A percentile compares a stretch with the other conserved stretches of the same genome.
Conservation (phyloP, 2,888 invertebrate species). For the Incurvaria masculella region DNA sequence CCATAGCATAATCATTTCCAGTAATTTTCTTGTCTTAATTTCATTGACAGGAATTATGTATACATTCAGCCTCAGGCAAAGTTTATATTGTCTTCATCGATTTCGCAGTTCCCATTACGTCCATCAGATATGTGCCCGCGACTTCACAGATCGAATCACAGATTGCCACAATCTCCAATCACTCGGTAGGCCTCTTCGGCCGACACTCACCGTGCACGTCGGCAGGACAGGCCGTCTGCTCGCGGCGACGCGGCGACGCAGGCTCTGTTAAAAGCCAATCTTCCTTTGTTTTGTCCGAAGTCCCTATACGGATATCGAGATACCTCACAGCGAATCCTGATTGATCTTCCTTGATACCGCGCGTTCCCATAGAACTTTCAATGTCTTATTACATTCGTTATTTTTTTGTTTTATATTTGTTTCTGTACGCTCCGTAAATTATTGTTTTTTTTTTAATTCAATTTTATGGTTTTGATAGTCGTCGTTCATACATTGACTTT, state of each 20-base stretch:
- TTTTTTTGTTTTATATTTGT: too few relatives aligned
- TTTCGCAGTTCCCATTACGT: neutral
- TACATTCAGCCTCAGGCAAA: too few relatives aligned
- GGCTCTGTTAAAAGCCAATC: neutral
- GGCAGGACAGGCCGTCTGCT: neutral
- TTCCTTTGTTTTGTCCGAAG: neutral
- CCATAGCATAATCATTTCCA: too few relatives aligned
- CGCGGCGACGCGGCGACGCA: neutral
- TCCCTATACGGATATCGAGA: neutral
- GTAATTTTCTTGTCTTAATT: too few relatives aligned
- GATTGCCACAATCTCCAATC: neutral
- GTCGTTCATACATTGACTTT: too few relatives aligned
- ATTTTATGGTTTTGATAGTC: too few relatives aligned
- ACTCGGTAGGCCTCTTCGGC: too few relatives aligned
- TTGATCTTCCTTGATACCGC: neutral
- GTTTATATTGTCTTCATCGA: too few relatives aligned
- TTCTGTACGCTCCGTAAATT: too few relatives aligned
- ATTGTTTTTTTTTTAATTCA: too few relatives aligned
- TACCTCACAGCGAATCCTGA: neutral
- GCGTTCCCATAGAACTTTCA: neutral
- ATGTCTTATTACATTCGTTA: neutral
- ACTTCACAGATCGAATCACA: neutral
- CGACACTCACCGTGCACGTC: neutral
- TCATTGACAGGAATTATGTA: too few relatives aligned
- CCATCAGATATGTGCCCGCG: neutral